phyloP scores from a whole-genome alignment of 2,888 invertebrate genomes.

The Dascillus cervinus region DNA sequence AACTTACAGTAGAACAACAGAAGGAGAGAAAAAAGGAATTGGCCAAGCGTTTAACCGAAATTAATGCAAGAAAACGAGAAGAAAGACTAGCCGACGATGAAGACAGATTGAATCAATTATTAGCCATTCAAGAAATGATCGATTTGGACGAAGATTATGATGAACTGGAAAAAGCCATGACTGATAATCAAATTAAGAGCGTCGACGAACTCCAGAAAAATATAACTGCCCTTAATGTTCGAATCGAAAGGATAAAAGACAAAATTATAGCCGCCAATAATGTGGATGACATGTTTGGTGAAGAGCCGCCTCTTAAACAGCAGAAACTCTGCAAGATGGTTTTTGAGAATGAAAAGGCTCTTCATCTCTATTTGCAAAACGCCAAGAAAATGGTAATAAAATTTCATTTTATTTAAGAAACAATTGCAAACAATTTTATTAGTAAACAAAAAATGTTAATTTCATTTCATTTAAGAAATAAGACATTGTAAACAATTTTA shows the following conservation, averaged over 20 bases:
- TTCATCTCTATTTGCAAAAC: constrained; percentile 47
- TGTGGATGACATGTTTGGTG: constrained; percentile 51
- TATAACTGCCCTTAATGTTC: constrained; percentile 59
- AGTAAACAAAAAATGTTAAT: too few relatives aligned
- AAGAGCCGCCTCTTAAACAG: constrained; percentile 38
- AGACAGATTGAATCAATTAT: constrained; percentile 69
- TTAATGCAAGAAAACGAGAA: constrained; percentile 81
- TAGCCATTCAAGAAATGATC: constrained; percentile 67
- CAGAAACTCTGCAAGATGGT: constrained; percentile 40
- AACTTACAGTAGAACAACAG: constrained; percentile 77
- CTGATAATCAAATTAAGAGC: constrained; percentile 66
- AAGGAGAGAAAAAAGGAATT: constrained; percentile 81
- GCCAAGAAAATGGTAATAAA: constrained; percentile 54
- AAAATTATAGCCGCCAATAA: constrained; percentile 65
- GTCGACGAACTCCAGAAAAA: constrained; percentile 73
- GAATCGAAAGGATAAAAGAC: constrained; percentile 70
- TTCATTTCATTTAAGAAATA: constrained; percentile 45
- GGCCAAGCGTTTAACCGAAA: constrained; percentile 75
- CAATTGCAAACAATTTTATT: too few relatives aligned
- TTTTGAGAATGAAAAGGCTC: constrained; percentile 38
- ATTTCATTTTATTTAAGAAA: too few relatives aligned
- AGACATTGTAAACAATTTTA: constrained; percentile 59
- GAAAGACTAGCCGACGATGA: constrained; percentile 85
- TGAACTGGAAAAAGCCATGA: constrained; percentile 52
- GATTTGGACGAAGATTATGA: constrained; percentile 70